Evolutionary conservation across 2,113 vertebrate genomes (phyloP), one percentile per base, ranked within the genome.

Genomic region (Ahaetulla prasina): DNA sequence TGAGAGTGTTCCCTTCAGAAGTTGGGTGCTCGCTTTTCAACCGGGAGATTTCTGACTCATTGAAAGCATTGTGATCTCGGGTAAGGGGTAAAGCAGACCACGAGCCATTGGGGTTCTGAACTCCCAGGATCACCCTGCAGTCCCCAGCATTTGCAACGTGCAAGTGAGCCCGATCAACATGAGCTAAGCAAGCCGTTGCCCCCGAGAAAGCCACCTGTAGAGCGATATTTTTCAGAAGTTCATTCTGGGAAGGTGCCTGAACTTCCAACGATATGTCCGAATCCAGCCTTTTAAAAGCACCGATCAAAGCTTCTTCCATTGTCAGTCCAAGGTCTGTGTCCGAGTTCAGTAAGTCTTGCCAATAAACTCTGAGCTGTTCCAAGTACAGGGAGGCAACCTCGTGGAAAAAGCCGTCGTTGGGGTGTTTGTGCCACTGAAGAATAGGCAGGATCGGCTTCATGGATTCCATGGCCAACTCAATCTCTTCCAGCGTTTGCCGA

Each of bases 121-220:
- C 98, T 3, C 99, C 99, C 57, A 99, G 89, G 74, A 99, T 93
- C 0, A 98, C 99, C 53, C 99, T 97, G 96, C 98, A 98, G 53
- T 99, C 99, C 0, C 99, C 99, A 0, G 98, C 89, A 11, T 99
- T 99, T 0, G 99, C 99, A 91, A 99, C 97, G 0, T 99, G 98
- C 47, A 99, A 96, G 90, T 98, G 97, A 74, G 98, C 93, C 0
- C 97, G 95, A 0, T 98, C 97, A 4, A 99, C 6, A 25, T 99
- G 98, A 90, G 98, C 98, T 63, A 99, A 97, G 1, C 99, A 99
- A 53, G 99, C 99, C 0, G 99, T 99, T 54, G 98, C 97, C 1
- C 99, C 99, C 0, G 99, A 98, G 93, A 99, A 99, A 4, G 99
- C 99, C 2, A 99, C 98, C 95, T 99, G 99, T 16, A 99, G 97